phyloP scores from a whole-genome alignment of 2,113 vertebrate genomes.

The Thymallus thymallus region DNA sequence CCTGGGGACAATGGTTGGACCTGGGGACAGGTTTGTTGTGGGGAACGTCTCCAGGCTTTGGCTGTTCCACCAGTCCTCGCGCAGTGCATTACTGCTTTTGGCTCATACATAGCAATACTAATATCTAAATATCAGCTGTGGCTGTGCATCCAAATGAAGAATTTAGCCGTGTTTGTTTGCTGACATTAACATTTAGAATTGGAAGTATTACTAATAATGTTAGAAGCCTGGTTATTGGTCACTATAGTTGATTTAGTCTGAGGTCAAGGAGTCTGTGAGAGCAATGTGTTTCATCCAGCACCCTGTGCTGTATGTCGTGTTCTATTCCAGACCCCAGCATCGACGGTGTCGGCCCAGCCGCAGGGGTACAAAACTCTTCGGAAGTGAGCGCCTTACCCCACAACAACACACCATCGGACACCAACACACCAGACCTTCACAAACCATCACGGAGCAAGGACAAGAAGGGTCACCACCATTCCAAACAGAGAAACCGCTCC shows the following conservation, averaged over 20 bases:
- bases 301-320: conserved; percentile 68
- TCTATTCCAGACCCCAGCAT: conserved; percentile 88
- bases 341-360: conserved; percentile 78
- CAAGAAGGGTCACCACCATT: conserved; percentile 81
- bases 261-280: conserved; percentile 8
- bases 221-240: conserved; percentile 58
- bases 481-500: conserved; percentile 78
- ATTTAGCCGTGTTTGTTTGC: conserved; percentile 28
- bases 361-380: conserved; percentile 92
- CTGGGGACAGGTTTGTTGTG: conserved; percentile 52
- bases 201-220: conserved; percentile 56
- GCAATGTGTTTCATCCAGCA: conserved; percentile 62
- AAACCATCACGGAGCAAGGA: conserved; percentile 86
- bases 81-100: conserved; percentile 44
- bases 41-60: conserved; percentile 40
- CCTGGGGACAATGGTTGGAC: conserved; percentile 36
- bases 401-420: conserved; percentile 80
- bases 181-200: conserved; percentile 58
- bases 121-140: conserved; percentile 48
- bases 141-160: not conserved
- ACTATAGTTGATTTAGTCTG: conserved; percentile 18
- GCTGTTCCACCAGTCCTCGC: conserved; percentile 50
- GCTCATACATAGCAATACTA: conserved; percentile 43
- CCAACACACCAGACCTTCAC: conserved; percentile 87
- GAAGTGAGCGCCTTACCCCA: conserved; percentile 83